Base-by-base conservation (phyloP, 2,888 invertebrate genomes). In the Cheilosia impressa region DNA sequence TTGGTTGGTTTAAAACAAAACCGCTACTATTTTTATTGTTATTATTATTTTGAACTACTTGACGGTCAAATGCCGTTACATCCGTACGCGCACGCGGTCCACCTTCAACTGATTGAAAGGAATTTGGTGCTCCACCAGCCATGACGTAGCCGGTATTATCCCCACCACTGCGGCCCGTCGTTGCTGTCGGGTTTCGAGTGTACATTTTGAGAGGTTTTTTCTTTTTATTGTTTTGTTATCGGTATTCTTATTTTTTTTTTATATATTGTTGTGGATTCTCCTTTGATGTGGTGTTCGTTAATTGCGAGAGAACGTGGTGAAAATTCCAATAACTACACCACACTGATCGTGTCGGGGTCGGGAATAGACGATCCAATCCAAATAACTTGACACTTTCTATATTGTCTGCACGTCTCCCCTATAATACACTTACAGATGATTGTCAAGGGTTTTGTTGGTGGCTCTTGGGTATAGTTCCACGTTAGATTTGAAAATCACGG, bases 1-100 rank as follows among this genome's bases (percentile, higher is more conserved):
- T 78, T 53, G 88, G 75, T 82, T 87, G 79, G 52, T 52, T 76
- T 66, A 83, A 62, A 50, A 41, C 72, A 62, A 77, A 76, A 58
- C 73, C 81, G 69, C 58, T 73, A 80, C 7, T 87, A 55, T 84
- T 88, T 66, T 63, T 85, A 80, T 87, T 89, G 82, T 87, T 87
- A 88, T 88, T 89, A 69, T 88, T 83, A 87, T 90, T 90, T 88
- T 87, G 90, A 89, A 90, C 66, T 87, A 83, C 58, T 47, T 84
- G 76, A 65, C 87, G 87, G 71, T 88, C 87, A 71, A 66, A 88
- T 77, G 87, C 89, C 87, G 87, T 87, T 88, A 88, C 88, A 89
- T 90, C 90, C 89, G 89, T 89, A 88, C 89, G 90, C 89, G 90
- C 89, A 90, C 92, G 91, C 91, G 92, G 90, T 90, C 90, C 90